Percentiles rank a stretch among this genome's conserved stretches.
Evolutionary conservation across 2,888 invertebrate genomes (phyloP).

Genomic region (Torymus auratus): DNA sequence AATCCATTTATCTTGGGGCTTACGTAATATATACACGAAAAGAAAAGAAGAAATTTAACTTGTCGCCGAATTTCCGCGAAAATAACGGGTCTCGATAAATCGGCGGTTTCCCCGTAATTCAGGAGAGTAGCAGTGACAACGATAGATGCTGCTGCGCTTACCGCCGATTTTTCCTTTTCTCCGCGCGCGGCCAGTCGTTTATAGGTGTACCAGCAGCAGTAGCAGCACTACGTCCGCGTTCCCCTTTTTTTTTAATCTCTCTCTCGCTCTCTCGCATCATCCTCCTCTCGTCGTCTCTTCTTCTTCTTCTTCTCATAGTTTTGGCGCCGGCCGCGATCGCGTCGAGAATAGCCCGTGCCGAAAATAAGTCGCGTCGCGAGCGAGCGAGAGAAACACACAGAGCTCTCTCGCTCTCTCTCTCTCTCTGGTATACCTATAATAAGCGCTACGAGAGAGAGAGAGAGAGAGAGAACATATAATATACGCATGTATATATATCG

Average conservation of each 20-base stretch:
- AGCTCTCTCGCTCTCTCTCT: background rate
- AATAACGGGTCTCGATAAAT: too few species aligned
- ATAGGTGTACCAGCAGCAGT: slow-evolving; percentile 33
- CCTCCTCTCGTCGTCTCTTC: slow-evolving; percentile 53
- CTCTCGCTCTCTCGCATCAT: slow-evolving; percentile 55
- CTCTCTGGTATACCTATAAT: slow-evolving; percentile 55
- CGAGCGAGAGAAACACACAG: slow-evolving; percentile 37
- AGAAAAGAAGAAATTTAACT: too few species aligned
- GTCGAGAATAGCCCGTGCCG: slow-evolving; percentile 50
- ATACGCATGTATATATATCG: too few species aligned
- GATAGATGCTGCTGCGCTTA: too few species aligned
- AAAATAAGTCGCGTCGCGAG: slow-evolving; percentile 53
- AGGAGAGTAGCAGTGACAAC: too few species aligned
- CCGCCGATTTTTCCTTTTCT: slow-evolving; percentile 20
- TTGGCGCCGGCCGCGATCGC: slow-evolving; percentile 53
- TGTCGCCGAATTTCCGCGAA: too few species aligned
- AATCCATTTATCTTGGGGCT: too few species aligned
- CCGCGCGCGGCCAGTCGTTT: slow-evolving; percentile 20
- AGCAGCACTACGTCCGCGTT: slow-evolving; percentile 41
- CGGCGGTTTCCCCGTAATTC: too few species aligned
- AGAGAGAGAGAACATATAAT: too few species aligned
- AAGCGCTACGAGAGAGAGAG: too few species aligned
- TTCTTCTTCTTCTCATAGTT: slow-evolving; percentile 47
- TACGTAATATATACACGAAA: too few species aligned
- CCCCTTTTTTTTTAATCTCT: slow-evolving; percentile 8